Percentiles rank a stretch among this genome's conserved stretches.
phyloP scores from a whole-genome alignment of 2,797 vertebrate species.

The Danio aesculapii region DNA sequence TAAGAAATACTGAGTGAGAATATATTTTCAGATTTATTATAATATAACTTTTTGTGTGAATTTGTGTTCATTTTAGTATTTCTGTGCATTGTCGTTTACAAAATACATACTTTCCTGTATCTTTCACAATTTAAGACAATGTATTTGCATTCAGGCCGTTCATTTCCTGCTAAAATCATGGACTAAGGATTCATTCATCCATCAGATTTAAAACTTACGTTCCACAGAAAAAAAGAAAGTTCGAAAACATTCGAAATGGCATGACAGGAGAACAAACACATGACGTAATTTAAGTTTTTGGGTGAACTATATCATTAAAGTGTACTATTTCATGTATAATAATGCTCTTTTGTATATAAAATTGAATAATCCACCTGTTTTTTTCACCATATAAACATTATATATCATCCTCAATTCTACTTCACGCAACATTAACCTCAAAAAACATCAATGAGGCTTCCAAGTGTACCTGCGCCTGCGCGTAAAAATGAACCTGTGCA shows the following conservation, averaged over 20 bases:
- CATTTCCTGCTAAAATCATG: too few species aligned
- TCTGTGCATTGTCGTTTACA: too few species aligned
- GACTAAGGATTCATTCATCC: too few species aligned
- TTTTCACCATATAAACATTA: slow-evolving; percentile 18
- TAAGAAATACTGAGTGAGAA: too few species aligned
- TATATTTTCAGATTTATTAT: too few species aligned
- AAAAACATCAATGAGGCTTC: slow-evolving; percentile 28
- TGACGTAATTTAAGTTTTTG: neutral
- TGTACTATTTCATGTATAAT: neutral
- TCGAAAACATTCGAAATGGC: neutral
- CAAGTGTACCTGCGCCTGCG: slow-evolving; percentile 29
- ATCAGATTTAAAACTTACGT: too few species aligned
- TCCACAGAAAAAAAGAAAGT: neutral
- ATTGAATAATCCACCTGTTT: neutral
- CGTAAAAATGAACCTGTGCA: slow-evolving; percentile 40
- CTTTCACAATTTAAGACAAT: too few species aligned
- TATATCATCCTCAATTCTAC: slow-evolving; percentile 3
- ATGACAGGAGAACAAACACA: neutral
- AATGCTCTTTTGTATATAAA: slow-evolving; percentile 1
- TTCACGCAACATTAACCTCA: slow-evolving; percentile 1
- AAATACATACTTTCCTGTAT: too few species aligned
- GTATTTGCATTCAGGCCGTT: too few species aligned
- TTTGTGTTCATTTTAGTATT: too few species aligned
- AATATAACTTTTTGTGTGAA: too few species aligned
- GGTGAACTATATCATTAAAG: neutral